Base-by-base conservation (phyloP, 2,797 vertebrate genomes). In the Hephaestus fuliginosus region DNA sequence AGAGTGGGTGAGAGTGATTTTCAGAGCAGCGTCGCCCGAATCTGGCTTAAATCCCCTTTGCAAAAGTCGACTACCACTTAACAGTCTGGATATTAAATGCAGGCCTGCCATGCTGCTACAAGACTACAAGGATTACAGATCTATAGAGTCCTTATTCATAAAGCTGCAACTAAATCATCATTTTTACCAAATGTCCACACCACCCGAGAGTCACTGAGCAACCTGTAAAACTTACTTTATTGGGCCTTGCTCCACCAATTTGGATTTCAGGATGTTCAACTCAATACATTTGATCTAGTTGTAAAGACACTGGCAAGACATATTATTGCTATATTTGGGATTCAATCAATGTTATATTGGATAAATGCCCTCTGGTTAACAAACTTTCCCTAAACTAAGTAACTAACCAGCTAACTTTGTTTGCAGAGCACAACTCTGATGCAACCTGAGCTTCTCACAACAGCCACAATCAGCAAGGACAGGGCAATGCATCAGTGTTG, bases 401-500 rank as follows among this genome's bases (percentile, higher is more conserved):
- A 33, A 33, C 30, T 33, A 33, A 33, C 30, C 5, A 33, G 30
- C 30, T 33, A 33, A 25, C 44, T 30, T 17, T n/a, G 12, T 14
- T 20, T 49, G 36, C 51, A 68, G 33, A 60, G 18, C 51, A 58
- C 30, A 12, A 17, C 25, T 64, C 8, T 30, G 18, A 63, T 53
- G 62, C 52, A 80, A 56, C 56, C 65, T 30, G 69, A 67, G 68
- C 58, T n/a, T 39, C 41, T 53, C 12, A 28, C 67, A 36, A 44
- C 5, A 0, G 4, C 64, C 44, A 60, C 68, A 76, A 52, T n/a
- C 49, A 52, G 13, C 20, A 44, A 49, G 46, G 33, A 15, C 2
- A n/a, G 30, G 64, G 20, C 62, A 69, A 17, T 13, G 20, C 56
- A 74, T 87, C 72, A 71, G 15, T 83, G 56, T 62, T 4, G 57